These are phyloP conservation scores for Bostrychus sinensis DNA, from an alignment of 2,113 vertebrate genomes.

Conservation along the genomic window DNA sequence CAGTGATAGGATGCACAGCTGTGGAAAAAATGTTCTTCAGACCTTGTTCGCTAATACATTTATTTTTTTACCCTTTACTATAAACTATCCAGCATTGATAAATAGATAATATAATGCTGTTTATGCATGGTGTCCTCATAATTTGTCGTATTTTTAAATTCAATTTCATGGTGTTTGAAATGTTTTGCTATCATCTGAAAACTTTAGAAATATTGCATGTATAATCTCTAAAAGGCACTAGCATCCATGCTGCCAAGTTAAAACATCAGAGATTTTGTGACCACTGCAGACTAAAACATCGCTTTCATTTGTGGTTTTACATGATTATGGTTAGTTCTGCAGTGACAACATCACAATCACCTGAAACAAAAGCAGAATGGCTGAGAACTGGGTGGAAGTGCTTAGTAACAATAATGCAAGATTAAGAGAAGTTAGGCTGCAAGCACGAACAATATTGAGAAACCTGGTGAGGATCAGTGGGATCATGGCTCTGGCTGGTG, in stretches of 20 bases:
- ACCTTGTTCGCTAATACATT: too few relatives aligned
- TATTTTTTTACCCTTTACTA: too few relatives aligned
- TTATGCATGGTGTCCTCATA: not conserved
- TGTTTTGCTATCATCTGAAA: too few relatives aligned
- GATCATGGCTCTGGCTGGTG: constrained; percentile 35
- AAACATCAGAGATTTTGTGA: constrained; percentile 33
- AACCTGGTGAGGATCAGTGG: constrained; percentile 16
- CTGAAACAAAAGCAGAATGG: constrained; percentile 18
- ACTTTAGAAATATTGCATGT: too few relatives aligned
- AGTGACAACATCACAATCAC: not conserved
- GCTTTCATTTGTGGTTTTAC: constrained; percentile 1
- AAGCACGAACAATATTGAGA: constrained; percentile 7
- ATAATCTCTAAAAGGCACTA: constrained; percentile 77
- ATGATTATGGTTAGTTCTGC: constrained; percentile 8
- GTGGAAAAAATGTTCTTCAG: too few relatives aligned
- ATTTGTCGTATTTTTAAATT: too few relatives aligned
- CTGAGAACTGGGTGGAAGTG: constrained; percentile 24
- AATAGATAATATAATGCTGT: not conserved
- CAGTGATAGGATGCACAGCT: too few relatives aligned
- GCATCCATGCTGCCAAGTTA: constrained; percentile 65
- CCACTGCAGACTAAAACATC: not conserved
- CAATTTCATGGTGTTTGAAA: too few relatives aligned
- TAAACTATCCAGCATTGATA: too few relatives aligned
- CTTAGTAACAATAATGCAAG: not conserved
- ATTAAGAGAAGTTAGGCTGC: not conserved